Evolutionary conservation across 1,140 invertebrate genomes (phyloP).

Genomic region (Cyclina sinensis): DNA sequence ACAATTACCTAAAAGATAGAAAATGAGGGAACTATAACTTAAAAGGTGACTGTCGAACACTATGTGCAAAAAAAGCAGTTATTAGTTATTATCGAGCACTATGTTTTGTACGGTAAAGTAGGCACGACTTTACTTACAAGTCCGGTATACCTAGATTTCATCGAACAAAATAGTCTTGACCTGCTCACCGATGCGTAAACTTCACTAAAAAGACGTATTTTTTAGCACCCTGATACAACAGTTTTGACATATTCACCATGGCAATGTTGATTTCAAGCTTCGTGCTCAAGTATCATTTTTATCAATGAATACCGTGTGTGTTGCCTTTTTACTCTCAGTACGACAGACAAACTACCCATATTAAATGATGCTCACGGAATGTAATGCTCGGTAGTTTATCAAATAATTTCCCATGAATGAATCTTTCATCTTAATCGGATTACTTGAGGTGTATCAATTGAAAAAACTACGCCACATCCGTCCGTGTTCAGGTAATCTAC

Average conservation of each 20-base stretch:
- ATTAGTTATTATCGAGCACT: too few species aligned
- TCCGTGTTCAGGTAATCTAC: neutral
- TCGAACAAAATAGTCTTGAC: too few species aligned
- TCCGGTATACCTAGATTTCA: too few species aligned
- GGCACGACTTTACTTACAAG: too few species aligned
- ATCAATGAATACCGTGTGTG: neutral
- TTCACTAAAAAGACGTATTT: too few species aligned
- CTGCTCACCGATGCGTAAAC: too few species aligned
- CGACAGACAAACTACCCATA: neutral
- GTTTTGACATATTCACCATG: neutral
- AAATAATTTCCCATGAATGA: conserved; percentile 38
- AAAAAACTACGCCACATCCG: conserved; percentile 1
- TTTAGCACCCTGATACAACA: too few species aligned
- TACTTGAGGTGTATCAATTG: conserved; percentile 3
- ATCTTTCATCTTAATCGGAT: conserved; percentile 27
- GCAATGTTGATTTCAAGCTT: conserved; percentile 7
- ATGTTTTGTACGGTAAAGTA: too few species aligned
- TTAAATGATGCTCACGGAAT: conserved; percentile 9
- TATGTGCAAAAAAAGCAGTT: too few species aligned
- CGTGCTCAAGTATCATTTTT: neutral
- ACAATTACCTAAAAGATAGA: too few species aligned
- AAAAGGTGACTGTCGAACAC: too few species aligned
- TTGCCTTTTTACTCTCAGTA: conserved; percentile 3
- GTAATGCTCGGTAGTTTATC: conserved; percentile 30
- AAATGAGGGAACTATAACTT: too few species aligned